A percentile compares a stretch with the other conserved stretches of the same genome.
phyloP scores from a whole-genome alignment of 2,113 vertebrate species.

The Myiopsitta monachus region DNA sequence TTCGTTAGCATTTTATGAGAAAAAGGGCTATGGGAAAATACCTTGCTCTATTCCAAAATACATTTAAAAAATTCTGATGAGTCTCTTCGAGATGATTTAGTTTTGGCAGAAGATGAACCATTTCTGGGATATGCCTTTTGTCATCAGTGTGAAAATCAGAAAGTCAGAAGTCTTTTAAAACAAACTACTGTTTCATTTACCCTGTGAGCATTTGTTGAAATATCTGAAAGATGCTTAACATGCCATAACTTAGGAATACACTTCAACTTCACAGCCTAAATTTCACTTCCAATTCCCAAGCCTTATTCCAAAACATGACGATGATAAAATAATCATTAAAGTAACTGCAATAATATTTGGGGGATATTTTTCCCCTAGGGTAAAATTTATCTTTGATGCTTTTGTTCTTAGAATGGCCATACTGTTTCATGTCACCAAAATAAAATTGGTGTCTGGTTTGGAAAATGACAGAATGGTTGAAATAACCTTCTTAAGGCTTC shows the following conservation, averaged over 20 bases:
- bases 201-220: neutral
- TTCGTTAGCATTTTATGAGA: slow-evolving; percentile 34
- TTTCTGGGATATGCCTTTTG: slow-evolving; percentile 25
- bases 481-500: neutral
- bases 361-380: neutral
- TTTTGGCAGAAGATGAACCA: slow-evolving; percentile 6
- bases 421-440: neutral
- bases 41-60: neutral
- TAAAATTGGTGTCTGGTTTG: neutral
- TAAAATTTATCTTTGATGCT: neutral
- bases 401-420: neutral
- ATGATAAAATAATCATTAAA: neutral
- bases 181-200: neutral
- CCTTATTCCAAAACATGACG: neutral
- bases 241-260: neutral
- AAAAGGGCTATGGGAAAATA: slow-evolving; percentile 46
- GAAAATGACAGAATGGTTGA: neutral
- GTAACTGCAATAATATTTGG: neutral
- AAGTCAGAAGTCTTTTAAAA: neutral
- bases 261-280: neutral
- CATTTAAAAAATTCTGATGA: neutral
- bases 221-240: neutral
- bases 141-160: neutral
- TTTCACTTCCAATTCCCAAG: neutral
- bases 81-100: neutral